Percentiles rank a stretch among this genome's conserved stretches.
Evolutionary conservation across 2,888 invertebrate species (phyloP).

Genomic region (Lithophane semibrunnea): DNA sequence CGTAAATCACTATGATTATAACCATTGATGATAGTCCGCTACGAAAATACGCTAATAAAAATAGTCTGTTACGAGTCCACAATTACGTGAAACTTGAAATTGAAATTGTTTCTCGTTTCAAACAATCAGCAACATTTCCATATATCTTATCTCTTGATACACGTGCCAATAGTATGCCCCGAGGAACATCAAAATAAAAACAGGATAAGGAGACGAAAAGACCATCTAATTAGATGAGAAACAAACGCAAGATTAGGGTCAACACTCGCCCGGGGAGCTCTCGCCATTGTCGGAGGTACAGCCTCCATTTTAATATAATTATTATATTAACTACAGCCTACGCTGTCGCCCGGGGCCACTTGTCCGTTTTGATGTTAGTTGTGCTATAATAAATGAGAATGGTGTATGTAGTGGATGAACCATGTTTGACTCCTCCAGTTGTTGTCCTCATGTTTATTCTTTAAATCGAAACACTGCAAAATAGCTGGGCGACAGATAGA

Average conservation of each 20-base stretch:
- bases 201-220: constrained; percentile 78
- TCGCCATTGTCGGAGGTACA: constrained; percentile 74
- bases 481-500: too few species aligned
- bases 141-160: constrained; percentile 22
- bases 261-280: constrained; percentile 73
- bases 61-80: not conserved
- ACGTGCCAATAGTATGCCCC: constrained; percentile 69
- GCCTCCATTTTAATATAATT: constrained; percentile 75
- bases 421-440: not conserved
- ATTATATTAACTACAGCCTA: constrained; percentile 65
- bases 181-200: constrained; percentile 77
- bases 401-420: constrained; percentile 11
- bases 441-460: too few species aligned
- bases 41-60: too few species aligned
- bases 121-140: not conserved
- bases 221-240: constrained; percentile 83
- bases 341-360: constrained; percentile 50
- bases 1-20: not conserved
- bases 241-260: constrained; percentile 83
- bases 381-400: constrained; percentile 48
- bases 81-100: constrained; percentile 12
- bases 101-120: not conserved
- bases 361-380: constrained; percentile 60
- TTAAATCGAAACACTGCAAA: too few species aligned
- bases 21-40: not conserved